Evolutionary conservation across 1,140 invertebrate genomes (phyloP).

Genomic region (Helicoverpa zea): DNA sequence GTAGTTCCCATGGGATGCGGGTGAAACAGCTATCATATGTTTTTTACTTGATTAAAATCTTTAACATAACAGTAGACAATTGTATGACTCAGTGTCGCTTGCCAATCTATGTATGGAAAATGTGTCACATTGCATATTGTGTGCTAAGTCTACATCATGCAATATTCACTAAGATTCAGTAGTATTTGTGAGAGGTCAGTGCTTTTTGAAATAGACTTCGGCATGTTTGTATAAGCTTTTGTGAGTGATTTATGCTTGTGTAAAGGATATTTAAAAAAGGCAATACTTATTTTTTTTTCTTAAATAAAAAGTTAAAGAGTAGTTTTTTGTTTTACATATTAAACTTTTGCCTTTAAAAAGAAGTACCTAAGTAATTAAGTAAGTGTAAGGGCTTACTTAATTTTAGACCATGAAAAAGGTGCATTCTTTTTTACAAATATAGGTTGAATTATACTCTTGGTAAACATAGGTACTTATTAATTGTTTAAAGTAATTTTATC

Average conservation of each 20-base stretch:
- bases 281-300: too few relatives aligned
- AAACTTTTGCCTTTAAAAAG: too few relatives aligned
- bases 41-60: neutral
- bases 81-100: neutral
- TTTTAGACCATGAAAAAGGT: too few relatives aligned
- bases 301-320: too few relatives aligned
- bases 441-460: neutral
- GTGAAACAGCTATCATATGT: neutral
- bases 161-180: neutral
- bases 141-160: conserved; percentile 12
- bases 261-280: neutral
- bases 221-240: neutral
- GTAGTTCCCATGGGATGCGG: too few relatives aligned
- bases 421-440: neutral
- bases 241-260: too few relatives aligned
- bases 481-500: too few relatives aligned
- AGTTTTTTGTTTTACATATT: too few relatives aligned
- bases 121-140: conserved; percentile 13
- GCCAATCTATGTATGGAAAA: conserved; percentile 14
- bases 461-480: too few relatives aligned
- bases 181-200: conserved; percentile 7
- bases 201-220: neutral
- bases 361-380: too few relatives aligned
- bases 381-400: too few relatives aligned
- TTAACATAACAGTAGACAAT: neutral